Percentiles rank a stretch among this genome's conserved stretches.
Conservation (phyloP, 2,113 vertebrate species). For the Heteronetta atricapilla region DNA sequence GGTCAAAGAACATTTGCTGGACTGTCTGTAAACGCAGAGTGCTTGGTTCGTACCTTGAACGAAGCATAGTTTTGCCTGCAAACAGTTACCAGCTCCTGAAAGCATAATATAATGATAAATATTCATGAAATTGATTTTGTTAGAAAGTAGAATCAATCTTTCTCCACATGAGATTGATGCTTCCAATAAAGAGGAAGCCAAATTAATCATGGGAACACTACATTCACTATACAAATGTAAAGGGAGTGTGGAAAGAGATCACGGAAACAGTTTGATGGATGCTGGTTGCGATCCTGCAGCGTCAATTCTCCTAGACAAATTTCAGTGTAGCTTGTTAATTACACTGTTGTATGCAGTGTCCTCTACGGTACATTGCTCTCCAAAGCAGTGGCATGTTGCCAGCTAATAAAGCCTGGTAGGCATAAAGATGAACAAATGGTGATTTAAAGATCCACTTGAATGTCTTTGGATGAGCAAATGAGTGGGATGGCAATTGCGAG, state of each 20-base stretch:
- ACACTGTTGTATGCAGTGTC: background rate
- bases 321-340: background rate
- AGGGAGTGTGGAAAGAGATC: background rate
- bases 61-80: background rate
- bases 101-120: background rate
- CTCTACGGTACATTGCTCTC: background rate
- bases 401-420: slow-evolving; percentile 20
- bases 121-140: background rate
- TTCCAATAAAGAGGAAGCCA: background rate
- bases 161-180: background rate
- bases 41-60: background rate
- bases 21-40: background rate
- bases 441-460: slow-evolving; percentile 31
- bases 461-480: slow-evolving; percentile 30
- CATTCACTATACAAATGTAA: background rate
- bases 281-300: background rate
- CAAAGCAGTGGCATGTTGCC: background rate
- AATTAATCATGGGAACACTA: background rate
- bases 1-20: background rate
- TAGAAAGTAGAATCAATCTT: slow-evolving; percentile 4
- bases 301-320: background rate
- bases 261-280: background rate
- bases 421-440: slow-evolving; percentile 20
- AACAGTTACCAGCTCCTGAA: background rate
- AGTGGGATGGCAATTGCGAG: background rate